phyloP scores from a whole-genome alignment of 2,888 invertebrate genomes.

The Eretmocerus hayati region DNA sequence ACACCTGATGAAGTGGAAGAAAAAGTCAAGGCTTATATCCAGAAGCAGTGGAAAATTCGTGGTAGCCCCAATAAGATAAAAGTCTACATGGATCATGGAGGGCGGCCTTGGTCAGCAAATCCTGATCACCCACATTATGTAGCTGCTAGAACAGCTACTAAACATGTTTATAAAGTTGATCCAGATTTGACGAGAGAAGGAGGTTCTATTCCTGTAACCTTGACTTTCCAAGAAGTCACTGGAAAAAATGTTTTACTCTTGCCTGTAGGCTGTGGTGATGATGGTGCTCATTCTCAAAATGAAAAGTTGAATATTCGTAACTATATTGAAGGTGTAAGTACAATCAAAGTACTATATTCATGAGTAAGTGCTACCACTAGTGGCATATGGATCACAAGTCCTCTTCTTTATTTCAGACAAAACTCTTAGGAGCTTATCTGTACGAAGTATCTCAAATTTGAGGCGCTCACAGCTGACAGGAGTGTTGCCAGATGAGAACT shows the following conservation, averaged over 20 bases:
- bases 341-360: constrained; percentile 11
- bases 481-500: no score
- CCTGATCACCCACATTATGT: constrained; percentile 87
- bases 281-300: constrained; percentile 98
- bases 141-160: constrained; percentile 77
- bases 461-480: no score
- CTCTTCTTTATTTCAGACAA: constrained; percentile 67
- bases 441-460: constrained; percentile 64
- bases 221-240: constrained; percentile 87
- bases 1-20: constrained; percentile 75
- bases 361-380: no score
- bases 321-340: constrained; percentile 86
- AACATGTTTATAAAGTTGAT: constrained; percentile 79
- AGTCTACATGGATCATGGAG: constrained; percentile 63
- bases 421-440: constrained; percentile 83
- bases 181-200: constrained; percentile 96
- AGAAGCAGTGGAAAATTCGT: constrained; percentile 69
- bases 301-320: constrained; percentile 91
- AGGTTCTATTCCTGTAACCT: constrained; percentile 93
- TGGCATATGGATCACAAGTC: no score
- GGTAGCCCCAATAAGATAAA: constrained; percentile 82
- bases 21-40: constrained; percentile 69
- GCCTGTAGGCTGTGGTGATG: constrained; percentile 92
- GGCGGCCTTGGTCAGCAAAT: constrained; percentile 89
- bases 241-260: constrained; percentile 89